Evolutionary conservation across 2,888 invertebrate species (phyloP), one percentile per base, ranked within the genome.

Genomic region (Erebia epiphron): DNA sequence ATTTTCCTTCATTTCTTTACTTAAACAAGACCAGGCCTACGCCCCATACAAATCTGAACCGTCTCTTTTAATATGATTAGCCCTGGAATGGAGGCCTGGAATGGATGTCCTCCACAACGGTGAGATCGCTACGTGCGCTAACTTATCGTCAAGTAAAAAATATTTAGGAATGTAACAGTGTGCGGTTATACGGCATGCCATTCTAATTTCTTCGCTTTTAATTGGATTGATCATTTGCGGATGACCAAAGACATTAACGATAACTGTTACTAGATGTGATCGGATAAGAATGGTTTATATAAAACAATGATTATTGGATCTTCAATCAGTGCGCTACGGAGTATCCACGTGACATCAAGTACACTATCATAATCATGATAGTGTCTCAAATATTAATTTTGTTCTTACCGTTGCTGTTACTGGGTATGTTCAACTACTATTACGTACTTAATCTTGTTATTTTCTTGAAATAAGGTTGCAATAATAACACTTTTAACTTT

Each of bases 201-300:
- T 14, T 16, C 41, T n/a, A 41, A 41, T 56, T 49, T 56, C 8
- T 52, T 4, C 2, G 8, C 2, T 46, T 49, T 46, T 62, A 62
- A 62, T 62, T 62, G 13, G 49, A 8, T 14, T 49, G 18, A 8
- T 8, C 62, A 49, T 62, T 62, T 21, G 49, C 13, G 18, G 49
- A 21, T 62, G 21, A 14, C 21, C 49, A 62, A 46, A 62, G 21
- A 18, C 46, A 21, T 62, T 62, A 62, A 49, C 13, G n/a, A 62
- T 18, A 62, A 62, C 46, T 49, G 49, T 62, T 62, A 14, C 46
- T 46, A 46, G 4, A 18, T 61, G 5, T 21, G 3, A 62, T 62
- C 60, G 7, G 11, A 60, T 60, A 43, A 21, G 0, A 49, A 10
- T 46, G 46, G 41, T 60, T 21, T 62, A 21, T 49, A 49, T 62